A percentile compares a stretch with the other conserved stretches of the same genome.
phyloP scores from a whole-genome alignment of 2,888 invertebrate species.

The Myathropa florea region DNA sequence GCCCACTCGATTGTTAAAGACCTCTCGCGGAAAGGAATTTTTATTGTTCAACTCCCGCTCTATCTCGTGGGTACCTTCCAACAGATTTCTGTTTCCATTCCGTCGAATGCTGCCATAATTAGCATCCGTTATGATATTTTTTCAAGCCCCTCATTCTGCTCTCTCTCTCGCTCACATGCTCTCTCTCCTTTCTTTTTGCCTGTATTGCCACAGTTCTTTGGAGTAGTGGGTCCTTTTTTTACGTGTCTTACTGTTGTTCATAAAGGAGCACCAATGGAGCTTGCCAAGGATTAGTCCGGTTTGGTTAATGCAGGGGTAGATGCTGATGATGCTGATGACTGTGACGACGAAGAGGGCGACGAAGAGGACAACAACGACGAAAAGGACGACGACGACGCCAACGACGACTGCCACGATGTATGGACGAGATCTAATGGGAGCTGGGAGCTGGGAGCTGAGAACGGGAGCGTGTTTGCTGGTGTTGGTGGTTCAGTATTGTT shows the following conservation, averaged over 20 bases:
- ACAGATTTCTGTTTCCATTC: slow-evolving; percentile 48
- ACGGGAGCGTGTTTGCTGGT: slow-evolving; percentile 2
- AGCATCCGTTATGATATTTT: slow-evolving; percentile 60
- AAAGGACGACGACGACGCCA: too few relatives aligned
- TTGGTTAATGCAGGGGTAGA: slow-evolving; percentile 50
- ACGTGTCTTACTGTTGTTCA: slow-evolving; percentile 57
- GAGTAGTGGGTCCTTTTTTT: slow-evolving; percentile 22
- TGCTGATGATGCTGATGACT: background rate
- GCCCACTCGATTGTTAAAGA: slow-evolving; percentile 35
- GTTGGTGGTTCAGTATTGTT: slow-evolving; percentile 40
- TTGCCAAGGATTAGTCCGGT: slow-evolving; percentile 57
- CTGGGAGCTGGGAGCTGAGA: too few relatives aligned
- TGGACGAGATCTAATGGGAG: background rate
- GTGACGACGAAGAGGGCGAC: background rate
- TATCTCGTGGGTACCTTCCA: background rate
- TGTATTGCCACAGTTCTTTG: background rate
- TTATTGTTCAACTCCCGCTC: slow-evolving; percentile 18
- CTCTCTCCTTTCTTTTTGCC: background rate
- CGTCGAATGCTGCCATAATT: slow-evolving; percentile 60
- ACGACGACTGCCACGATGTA: slow-evolving; percentile 6
- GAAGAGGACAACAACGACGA: too few relatives aligned
- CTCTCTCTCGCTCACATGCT: background rate
- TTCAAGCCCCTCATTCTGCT: slow-evolving; percentile 1
- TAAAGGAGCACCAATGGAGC: slow-evolving; percentile 47
- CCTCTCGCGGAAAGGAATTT: slow-evolving; percentile 37